phyloP scores from a whole-genome alignment of 92 coral and sea anemone species.

The Siderastrea radians region DNA sequence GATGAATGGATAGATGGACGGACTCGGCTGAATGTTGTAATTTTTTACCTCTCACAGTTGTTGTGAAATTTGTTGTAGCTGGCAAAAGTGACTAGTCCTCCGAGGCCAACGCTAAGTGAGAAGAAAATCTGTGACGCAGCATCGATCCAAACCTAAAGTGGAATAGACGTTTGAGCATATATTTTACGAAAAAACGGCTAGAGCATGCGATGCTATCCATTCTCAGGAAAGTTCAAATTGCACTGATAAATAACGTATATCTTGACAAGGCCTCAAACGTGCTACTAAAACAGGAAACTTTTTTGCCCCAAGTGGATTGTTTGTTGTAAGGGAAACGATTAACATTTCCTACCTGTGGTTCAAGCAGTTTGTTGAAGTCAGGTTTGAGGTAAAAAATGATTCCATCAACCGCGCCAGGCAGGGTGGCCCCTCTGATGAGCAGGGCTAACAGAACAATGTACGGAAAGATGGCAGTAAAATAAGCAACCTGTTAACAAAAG shows the following conservation, averaged over 20 bases:
- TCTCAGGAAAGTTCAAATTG: too few relatives aligned
- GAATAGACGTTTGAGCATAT: not conserved
- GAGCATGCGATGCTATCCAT: too few relatives aligned
- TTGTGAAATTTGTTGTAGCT: conserved; percentile 87
- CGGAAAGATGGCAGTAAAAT: conserved; percentile 92
- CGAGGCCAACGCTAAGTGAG: conserved; percentile 93
- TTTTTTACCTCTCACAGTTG: conserved; percentile 82
- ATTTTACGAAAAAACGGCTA: too few relatives aligned
- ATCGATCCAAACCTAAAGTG: conserved; percentile 89
- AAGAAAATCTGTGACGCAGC: conserved; percentile 96
- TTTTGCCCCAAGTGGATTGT: too few relatives aligned
- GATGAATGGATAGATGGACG: too few relatives aligned
- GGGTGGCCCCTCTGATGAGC: conserved; percentile 90
- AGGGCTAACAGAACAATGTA: conserved; percentile 79
- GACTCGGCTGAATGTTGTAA: too few relatives aligned
- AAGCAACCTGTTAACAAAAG: conserved; percentile 76
- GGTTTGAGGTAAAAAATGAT: conserved; percentile 87
- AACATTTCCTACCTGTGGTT: conserved; percentile 69
- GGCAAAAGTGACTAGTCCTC: conserved; percentile 89
- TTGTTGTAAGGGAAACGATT: too few relatives aligned
- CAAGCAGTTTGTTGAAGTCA: conserved; percentile 75
- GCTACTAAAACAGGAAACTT: too few relatives aligned
- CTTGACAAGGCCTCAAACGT: too few relatives aligned
- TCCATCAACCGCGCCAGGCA: conserved; percentile 91
- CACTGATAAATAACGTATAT: too few relatives aligned